Evolutionary conservation across 2,888 invertebrate species (phyloP).

Genomic region (Heliconius hortense): DNA sequence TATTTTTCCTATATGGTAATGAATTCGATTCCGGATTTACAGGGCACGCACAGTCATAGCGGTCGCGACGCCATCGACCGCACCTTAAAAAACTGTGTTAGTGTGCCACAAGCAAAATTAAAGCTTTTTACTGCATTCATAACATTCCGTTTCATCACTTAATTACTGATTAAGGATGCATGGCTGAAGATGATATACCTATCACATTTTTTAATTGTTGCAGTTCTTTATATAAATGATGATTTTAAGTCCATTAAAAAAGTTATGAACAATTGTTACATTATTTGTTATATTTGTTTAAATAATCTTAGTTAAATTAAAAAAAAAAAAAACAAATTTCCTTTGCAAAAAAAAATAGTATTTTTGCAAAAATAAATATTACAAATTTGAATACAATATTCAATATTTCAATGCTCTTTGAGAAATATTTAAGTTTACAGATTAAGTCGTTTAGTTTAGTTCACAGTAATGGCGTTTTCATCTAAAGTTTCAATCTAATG

Average conservation of each 20-base stretch:
- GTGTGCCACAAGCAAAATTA: constrained; percentile 21
- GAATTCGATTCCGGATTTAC: constrained; percentile 22
- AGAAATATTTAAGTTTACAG: no score
- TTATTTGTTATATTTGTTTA: no score
- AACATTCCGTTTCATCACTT: neutral
- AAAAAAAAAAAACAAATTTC: no score
- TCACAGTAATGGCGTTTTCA: neutral
- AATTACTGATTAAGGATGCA: neutral
- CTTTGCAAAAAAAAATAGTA: no score
- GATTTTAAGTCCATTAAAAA: neutral
- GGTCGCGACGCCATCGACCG: constrained; percentile 23
- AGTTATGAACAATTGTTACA: no score
- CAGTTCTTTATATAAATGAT: neutral
- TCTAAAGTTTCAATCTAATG: neutral
- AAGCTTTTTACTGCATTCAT: constrained; percentile 3
- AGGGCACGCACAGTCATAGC: constrained; percentile 15
- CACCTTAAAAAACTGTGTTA: constrained; percentile 30
- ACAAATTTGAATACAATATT: no score
- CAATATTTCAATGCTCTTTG: no score
- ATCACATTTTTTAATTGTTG: neutral
- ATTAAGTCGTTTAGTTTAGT: neutral
- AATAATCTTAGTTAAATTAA: no score
- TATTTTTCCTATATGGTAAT: constrained; percentile 22
- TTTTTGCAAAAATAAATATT: no score
- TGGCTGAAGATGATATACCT: neutral